These are phyloP conservation scores for Myioborus miniatus DNA, from an alignment of 2,797 vertebrate species.

Conservation along the genomic window DNA sequence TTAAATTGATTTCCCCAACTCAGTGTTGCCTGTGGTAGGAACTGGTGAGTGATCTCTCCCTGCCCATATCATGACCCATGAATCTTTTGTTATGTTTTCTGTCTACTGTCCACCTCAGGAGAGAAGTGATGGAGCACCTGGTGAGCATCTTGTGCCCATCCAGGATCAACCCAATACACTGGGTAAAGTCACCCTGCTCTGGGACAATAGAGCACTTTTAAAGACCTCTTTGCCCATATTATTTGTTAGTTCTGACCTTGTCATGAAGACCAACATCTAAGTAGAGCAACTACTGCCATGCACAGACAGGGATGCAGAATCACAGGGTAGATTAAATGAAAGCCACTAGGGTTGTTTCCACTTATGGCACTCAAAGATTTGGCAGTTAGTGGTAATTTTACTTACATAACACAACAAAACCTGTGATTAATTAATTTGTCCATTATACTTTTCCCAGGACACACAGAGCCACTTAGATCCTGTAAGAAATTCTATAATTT, in stretches of 20 bases:
- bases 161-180: not conserved
- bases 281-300: not conserved
- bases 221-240: not conserved
- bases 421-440: not conserved
- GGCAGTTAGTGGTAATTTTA: not conserved
- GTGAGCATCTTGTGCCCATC: not conserved
- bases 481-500: not conserved
- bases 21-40: rapidly evolving
- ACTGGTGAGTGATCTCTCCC: not conserved
- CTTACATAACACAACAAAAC: not conserved
- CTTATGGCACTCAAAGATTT: not conserved
- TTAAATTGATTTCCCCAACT: not conserved
- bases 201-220: not conserved
- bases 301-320: not conserved
- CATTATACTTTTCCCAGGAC: not conserved
- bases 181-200: not conserved
- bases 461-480: not conserved
- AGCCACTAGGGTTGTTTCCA: not conserved
- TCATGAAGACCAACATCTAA: not conserved
- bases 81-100: not conserved
- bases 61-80: not conserved
- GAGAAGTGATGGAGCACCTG: not conserved
- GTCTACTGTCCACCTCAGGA: not conserved
- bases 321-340: not conserved
- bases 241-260: not conserved